Conservation (phyloP, 2,888 invertebrate species). For the Quadriops clusia region DNA sequence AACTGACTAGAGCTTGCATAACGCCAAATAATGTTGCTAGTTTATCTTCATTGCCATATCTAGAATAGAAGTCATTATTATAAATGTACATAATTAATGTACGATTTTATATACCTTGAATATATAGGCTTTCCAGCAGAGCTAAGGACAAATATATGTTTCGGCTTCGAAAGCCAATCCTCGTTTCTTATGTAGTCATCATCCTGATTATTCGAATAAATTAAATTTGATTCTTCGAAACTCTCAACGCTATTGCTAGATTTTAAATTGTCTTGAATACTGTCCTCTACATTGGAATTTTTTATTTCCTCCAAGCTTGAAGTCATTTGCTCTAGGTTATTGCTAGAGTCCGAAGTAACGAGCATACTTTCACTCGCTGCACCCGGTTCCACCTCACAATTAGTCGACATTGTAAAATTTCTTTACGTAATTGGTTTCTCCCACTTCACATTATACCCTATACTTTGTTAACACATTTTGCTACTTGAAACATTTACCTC, state of each 20-base stretch:
- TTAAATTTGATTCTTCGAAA: slow-evolving; percentile 18
- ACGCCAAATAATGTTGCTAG: slow-evolving; percentile 89
- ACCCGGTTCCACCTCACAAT: slow-evolving; percentile 41
- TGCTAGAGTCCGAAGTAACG: slow-evolving; percentile 58
- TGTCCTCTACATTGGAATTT: slow-evolving; percentile 32
- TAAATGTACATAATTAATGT: slow-evolving; percentile 8
- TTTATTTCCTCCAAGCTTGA: slow-evolving; percentile 50
- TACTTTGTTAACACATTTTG: no score
- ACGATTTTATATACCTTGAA: slow-evolving; percentile 45
- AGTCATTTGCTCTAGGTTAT: slow-evolving; percentile 56
- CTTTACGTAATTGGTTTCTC: no score
- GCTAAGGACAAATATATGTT: slow-evolving; percentile 90
- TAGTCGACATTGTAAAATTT: slow-evolving; percentile 24
- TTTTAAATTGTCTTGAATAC: slow-evolving; percentile 17
- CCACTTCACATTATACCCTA: no score
- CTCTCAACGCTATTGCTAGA: slow-evolving; percentile 23
- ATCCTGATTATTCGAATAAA: slow-evolving; percentile 27
- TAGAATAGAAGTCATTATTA: slow-evolving; percentile 30
- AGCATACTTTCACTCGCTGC: slow-evolving; percentile 54
- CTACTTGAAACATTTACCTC: no score
- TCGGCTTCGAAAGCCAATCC: slow-evolving; percentile 68
- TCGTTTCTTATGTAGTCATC: slow-evolving; percentile 57
- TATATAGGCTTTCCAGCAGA: slow-evolving; percentile 96
- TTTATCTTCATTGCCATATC: slow-evolving; percentile 88
- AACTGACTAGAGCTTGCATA: slow-evolving; percentile 85